Percentiles rank a stretch among this genome's conserved stretches.
phyloP scores from a whole-genome alignment of 2,797 vertebrate genomes.

The Oreochromis mossambicus region DNA sequence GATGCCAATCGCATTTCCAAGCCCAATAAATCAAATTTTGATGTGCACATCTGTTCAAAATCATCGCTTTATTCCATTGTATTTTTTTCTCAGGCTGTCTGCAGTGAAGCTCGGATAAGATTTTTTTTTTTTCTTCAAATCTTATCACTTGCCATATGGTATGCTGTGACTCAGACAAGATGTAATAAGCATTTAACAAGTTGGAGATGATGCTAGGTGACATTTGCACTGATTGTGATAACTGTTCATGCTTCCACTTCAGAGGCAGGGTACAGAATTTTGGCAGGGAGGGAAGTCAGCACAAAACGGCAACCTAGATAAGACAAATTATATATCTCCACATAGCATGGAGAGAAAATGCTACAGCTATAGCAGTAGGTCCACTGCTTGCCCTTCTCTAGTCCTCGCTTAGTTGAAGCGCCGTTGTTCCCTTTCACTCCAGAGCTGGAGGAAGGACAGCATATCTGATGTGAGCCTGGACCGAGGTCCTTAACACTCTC shows the following conservation, averaged over 20 bases:
- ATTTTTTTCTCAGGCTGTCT: constrained; percentile 17
- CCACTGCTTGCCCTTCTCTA: constrained; percentile 20
- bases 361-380: not conserved
- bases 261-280: constrained; percentile 23
- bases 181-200: constrained; percentile 61
- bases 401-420: constrained; percentile 12
- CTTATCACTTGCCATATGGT: constrained; percentile 51
- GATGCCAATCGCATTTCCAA: not conserved
- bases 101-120: not conserved
- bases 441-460: not conserved
- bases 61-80: constrained; percentile 5
- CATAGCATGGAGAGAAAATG: not conserved
- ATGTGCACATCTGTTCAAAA: constrained; percentile 47
- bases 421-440: not conserved
- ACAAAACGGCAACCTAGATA: not conserved
- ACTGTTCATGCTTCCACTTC: constrained; percentile 15
- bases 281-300: not conserved
- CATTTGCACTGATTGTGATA: constrained; percentile 59
- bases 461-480: constrained; percentile 18
- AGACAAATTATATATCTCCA: not conserved
- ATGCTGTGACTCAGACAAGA: constrained; percentile 33
- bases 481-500: constrained; percentile 33
- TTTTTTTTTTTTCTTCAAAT: not conserved
- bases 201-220: constrained; percentile 55
- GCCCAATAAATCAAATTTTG: constrained; percentile 30